Base-by-base conservation (phyloP, 2,888 invertebrate genomes). In the Sinotaia quadrata region DNA sequence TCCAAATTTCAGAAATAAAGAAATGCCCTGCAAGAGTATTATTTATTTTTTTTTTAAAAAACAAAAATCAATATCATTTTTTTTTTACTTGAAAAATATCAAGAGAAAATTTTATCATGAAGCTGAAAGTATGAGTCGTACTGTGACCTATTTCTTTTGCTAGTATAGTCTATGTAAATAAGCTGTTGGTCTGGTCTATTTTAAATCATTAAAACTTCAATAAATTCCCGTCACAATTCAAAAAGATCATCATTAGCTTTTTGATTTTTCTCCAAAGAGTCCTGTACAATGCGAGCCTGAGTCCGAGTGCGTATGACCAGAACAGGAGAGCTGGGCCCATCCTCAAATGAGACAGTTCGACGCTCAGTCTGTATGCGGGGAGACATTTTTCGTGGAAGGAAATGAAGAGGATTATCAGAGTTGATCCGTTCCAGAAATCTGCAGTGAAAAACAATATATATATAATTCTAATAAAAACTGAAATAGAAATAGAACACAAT, bases 301-400 rank as follows among this genome's bases (percentile, higher is more conserved):
- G 78, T 80, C 36, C 80, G 75, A 4, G 81, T 77, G 34, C 81
- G 76, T n/a, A 83, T 83, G 49, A 80, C 69, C 24, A 83, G 71
- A 2, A 83, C 82, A 0, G 82, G 82, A 8, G 79, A 78, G 67
- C 72, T 69, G 18, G 78, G 77, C 18, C 29, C 34, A 12, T 70
- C 70, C 21, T 76, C 78, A 56, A 76, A 63, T 4, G 75, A 75
- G 10, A 76, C 56, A 24, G 60, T 75, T 15, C 75, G 69, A 1
- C 68, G 66, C 2, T 41, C 54, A n/a, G 56, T n/a, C 56, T 65
- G 82, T 10, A 78, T 77, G 59, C 73, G 69, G n/a, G 77, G 74
- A 18, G 68, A 68, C 21, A 62, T 59, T n/a, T 67, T 69, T 24
- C 69, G 57, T 18, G 72, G 72, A 37, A 69, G 67, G 56, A 72